Percentiles rank a stretch among this genome's conserved stretches.
Conservation (phyloP, 2,113 vertebrate genomes). For the Bostrychus sinensis region DNA sequence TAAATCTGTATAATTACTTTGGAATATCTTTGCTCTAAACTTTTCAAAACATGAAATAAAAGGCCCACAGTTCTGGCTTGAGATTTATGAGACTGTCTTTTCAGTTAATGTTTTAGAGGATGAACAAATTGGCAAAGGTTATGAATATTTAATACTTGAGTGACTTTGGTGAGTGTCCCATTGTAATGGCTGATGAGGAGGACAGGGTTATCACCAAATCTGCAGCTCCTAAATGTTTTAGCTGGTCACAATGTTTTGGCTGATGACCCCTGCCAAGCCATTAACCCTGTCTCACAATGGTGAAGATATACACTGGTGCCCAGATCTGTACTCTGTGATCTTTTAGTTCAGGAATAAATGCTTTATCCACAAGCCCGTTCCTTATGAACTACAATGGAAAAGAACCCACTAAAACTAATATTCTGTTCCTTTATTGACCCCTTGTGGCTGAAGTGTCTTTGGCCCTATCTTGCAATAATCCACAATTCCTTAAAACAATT, state of each 20-base stretch:
- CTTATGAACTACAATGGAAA: too few species aligned
- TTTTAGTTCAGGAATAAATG: too few species aligned
- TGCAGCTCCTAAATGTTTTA: too few species aligned
- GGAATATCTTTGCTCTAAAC: conserved; percentile 35
- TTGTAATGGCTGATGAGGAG: background rate
- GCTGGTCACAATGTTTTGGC: background rate
- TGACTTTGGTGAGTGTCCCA: background rate
- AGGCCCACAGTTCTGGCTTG: conserved; percentile 4
- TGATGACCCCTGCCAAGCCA: background rate
- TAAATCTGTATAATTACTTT: conserved; percentile 40
- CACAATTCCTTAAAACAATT: too few species aligned
- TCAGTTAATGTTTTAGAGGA: background rate
- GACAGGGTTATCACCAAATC: background rate
- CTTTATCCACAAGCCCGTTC: too few species aligned
- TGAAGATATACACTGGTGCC: too few species aligned
- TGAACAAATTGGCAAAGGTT: background rate
- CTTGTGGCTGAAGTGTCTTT: too few species aligned
- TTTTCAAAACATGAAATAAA: conserved; percentile 24
- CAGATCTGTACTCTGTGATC: too few species aligned
- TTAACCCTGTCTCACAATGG: too few species aligned
- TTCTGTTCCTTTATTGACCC: too few species aligned
- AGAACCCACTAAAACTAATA: too few species aligned
- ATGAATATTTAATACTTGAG: background rate
- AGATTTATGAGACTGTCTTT: background rate
- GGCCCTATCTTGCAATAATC: too few species aligned